Conservation (phyloP, 2,797 vertebrate genomes). For the Sternotherus odoratus region DNA sequence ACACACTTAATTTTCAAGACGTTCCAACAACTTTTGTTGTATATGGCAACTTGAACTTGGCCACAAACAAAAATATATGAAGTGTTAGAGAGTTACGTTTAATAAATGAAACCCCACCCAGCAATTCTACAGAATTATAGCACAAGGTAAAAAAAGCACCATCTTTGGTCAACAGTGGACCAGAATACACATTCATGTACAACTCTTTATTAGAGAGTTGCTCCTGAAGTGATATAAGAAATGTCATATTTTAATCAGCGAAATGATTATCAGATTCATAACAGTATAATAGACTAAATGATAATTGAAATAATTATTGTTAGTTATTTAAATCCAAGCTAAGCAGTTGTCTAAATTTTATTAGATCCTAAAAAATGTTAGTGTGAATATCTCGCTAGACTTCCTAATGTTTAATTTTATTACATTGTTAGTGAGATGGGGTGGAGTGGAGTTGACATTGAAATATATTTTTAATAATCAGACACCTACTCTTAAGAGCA, state of each 20-base stretch:
- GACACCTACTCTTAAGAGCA: background rate
- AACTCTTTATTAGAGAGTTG: constrained; percentile 7
- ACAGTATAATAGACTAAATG: background rate
- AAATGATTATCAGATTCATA: background rate
- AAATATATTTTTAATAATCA: background rate
- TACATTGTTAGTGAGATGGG: background rate
- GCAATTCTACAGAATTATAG: background rate
- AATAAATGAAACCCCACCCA: background rate
- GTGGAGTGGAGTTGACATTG: background rate
- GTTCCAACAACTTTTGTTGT: background rate
- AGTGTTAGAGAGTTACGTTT: background rate
- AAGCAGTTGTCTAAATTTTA: background rate
- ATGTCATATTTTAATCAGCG: background rate
- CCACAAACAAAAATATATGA: background rate
- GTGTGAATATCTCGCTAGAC: background rate
- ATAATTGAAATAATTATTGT: constrained; percentile 2
- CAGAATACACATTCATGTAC: background rate
- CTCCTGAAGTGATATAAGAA: background rate
- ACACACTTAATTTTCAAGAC: background rate
- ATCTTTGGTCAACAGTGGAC: background rate
- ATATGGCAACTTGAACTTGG: background rate
- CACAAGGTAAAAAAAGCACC: background rate
- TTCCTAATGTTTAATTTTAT: background rate
- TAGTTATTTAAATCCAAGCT: constrained; percentile 18
- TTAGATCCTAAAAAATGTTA: background rate